Percentiles rank a stretch among this genome's conserved stretches.
Evolutionary conservation across 2,888 invertebrate species (phyloP).

Genomic region (Scaptomyza cyrtandrae): DNA sequence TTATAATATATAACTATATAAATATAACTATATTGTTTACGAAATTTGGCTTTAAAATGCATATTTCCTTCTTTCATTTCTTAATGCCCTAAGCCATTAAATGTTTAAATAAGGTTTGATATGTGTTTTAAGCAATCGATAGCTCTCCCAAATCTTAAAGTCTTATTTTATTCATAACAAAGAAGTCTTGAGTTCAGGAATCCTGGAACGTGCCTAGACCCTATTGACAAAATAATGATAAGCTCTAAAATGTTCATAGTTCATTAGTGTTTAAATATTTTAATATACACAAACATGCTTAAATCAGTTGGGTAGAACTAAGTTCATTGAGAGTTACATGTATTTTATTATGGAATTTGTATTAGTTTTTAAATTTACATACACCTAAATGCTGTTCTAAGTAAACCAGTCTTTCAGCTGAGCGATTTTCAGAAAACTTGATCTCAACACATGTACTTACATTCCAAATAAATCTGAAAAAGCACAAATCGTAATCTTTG

Average conservation of each 20-base stretch:
- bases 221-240: too few relatives aligned
- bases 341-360: neutral
- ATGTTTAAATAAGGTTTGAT: too few relatives aligned
- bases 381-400: neutral
- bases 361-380: neutral
- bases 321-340: neutral
- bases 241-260: neutral
- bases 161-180: too few relatives aligned
- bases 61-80: too few relatives aligned
- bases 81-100: too few relatives aligned
- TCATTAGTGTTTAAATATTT: slow-evolving; percentile 22
- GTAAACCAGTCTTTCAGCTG: slow-evolving; percentile 48
- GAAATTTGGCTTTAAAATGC: too few relatives aligned
- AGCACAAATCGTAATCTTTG: slow-evolving; percentile 14
- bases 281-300: neutral
- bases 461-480: slow-evolving; percentile 25
- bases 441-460: slow-evolving; percentile 12
- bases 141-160: too few relatives aligned
- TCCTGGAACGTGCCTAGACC: too few relatives aligned
- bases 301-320: slow-evolving; percentile 17
- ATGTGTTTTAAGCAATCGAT: too few relatives aligned
- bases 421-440: slow-evolving; percentile 29
- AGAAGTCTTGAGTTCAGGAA: too few relatives aligned
- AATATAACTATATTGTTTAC: too few relatives aligned
- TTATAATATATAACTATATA: too few relatives aligned